Evolutionary conservation across 1,140 invertebrate genomes (phyloP).

Genomic region (Laupala kohalensis): DNA sequence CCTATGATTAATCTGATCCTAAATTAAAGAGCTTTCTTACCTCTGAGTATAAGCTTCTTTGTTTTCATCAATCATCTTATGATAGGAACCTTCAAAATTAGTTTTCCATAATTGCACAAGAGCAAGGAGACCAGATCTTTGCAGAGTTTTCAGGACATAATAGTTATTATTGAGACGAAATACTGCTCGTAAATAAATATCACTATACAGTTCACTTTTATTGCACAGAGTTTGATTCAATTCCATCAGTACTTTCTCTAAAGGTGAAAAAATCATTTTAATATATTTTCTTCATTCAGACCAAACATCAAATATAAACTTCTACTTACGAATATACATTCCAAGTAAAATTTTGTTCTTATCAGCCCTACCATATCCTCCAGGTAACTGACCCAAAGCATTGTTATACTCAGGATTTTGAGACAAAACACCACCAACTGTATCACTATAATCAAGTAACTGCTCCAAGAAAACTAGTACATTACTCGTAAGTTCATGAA

Average conservation of each 20-base stretch:
- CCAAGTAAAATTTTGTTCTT: conserved; percentile 18
- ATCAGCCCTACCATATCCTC: conserved; percentile 22
- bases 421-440: conserved; percentile 43
- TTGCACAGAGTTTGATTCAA: conserved; percentile 69
- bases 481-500: conserved; percentile 89
- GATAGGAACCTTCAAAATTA: conserved; percentile 51
- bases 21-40: too few species aligned
- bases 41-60: conserved; percentile 65
- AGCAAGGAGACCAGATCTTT: conserved; percentile 68
- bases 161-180: conserved; percentile 87
- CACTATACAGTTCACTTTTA: conserved; percentile 75
- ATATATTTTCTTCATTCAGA: neutral
- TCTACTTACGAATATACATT: conserved; percentile 9
- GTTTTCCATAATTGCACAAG: conserved; percentile 64
- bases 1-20: too few species aligned
- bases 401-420: conserved; percentile 17
- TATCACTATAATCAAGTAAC: conserved; percentile 62
- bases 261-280: conserved; percentile 11
- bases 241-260: conserved; percentile 74
- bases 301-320: neutral
- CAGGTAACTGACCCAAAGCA: conserved; percentile 9
- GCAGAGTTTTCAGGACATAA: conserved; percentile 80
- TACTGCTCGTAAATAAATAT: conserved; percentile 66
- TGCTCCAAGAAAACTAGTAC: conserved; percentile 80
- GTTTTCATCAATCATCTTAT: conserved; percentile 53